Conservation (phyloP, 1,140 invertebrate species). For the Cotesia chilonis region DNA sequence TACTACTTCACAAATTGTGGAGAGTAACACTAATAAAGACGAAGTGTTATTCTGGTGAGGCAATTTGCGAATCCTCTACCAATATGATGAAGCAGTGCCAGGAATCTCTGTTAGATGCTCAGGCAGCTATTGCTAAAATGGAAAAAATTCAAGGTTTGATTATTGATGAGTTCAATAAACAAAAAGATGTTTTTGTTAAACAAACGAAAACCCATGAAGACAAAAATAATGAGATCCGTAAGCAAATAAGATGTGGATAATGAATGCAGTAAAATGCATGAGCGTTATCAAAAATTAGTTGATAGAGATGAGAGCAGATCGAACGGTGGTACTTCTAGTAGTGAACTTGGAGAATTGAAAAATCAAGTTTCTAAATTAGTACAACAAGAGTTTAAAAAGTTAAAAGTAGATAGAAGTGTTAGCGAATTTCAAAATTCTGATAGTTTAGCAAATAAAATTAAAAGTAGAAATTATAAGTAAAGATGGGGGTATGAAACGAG, state of each 20-base stretch:
- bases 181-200: slow-evolving; percentile 17
- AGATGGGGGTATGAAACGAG: slow-evolving; percentile 25
- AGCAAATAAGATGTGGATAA: no score
- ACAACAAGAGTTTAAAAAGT: slow-evolving; percentile 10
- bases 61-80: neutral
- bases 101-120: neutral
- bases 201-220: slow-evolving; percentile 17
- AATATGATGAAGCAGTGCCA: slow-evolving; percentile 7
- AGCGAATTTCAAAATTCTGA: slow-evolving; percentile 8
- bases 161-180: slow-evolving; percentile 22
- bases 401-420: slow-evolving; percentile 3
- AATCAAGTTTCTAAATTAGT: slow-evolving; percentile 6
- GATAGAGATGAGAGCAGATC: slow-evolving; percentile 18
- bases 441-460: slow-evolving; percentile 32
- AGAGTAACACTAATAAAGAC: slow-evolving; percentile 5
- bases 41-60: slow-evolving; percentile 14
- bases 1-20: slow-evolving; percentile 10
- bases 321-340: neutral
- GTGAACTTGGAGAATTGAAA: slow-evolving; percentile 6
- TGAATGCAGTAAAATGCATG: no score
- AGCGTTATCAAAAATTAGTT: slow-evolving; percentile 2
- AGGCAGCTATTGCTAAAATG: slow-evolving; percentile 11
- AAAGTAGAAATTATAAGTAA: slow-evolving; percentile 37
- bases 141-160: slow-evolving; percentile 1
- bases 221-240: neutral